Conservation (phyloP, 2,113 vertebrate genomes). For the Leptocoma aspasia region DNA sequence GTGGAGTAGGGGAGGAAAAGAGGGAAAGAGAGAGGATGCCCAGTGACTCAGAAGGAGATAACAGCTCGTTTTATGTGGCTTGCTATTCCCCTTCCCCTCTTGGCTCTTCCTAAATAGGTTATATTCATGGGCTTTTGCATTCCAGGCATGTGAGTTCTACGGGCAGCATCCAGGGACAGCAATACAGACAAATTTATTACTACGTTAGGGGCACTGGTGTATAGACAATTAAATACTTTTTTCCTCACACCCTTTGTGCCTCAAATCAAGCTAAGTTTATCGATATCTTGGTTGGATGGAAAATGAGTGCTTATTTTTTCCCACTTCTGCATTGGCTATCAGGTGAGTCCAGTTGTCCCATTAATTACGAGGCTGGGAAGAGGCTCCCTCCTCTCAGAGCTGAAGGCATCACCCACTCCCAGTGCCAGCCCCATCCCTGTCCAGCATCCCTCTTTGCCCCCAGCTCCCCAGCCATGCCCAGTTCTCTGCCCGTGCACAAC, state of each 20-base stretch:
- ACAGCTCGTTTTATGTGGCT: not conserved
- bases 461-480: not conserved
- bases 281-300: not conserved
- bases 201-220: not conserved
- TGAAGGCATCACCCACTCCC: not conserved
- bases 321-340: not conserved
- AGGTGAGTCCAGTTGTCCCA: accelerated
- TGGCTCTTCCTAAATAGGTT: conserved; percentile 55
- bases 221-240: not conserved
- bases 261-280: not conserved
- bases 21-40: not conserved
- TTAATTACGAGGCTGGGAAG: not conserved
- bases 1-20: not conserved
- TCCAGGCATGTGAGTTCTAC: not conserved
- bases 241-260: not conserved
- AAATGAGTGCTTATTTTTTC: not conserved
- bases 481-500: not conserved
- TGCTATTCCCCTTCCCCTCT: not conserved
- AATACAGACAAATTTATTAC: not conserved
- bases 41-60: conserved; percentile 35
- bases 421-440: not conserved
- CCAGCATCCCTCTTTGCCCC: not conserved
- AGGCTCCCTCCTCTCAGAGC: not conserved
- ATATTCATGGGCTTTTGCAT: not conserved
- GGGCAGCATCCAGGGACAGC: not conserved